Conservation (phyloP, 2,888 invertebrate genomes). For the Azorinus chamasolen region DNA sequence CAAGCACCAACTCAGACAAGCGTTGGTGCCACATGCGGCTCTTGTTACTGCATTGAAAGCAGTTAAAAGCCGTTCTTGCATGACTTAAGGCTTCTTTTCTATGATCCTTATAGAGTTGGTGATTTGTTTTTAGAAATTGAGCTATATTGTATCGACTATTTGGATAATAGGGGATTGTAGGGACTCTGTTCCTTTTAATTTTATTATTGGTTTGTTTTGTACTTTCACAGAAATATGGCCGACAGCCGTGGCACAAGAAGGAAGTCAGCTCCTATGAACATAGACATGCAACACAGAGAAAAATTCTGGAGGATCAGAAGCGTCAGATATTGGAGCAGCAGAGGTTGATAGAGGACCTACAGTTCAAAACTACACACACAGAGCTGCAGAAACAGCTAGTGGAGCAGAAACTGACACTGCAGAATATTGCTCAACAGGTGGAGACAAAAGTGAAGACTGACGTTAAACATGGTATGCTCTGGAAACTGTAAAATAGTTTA, state of each 20-base stretch:
- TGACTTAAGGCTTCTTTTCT: too few species aligned
- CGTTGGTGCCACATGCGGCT: too few species aligned
- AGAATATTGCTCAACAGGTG: constrained; percentile 68
- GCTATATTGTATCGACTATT: too few species aligned
- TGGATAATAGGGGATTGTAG: too few species aligned
- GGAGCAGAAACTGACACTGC: constrained; percentile 69
- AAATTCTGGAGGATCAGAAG: constrained; percentile 82
- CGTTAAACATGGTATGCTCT: neutral
- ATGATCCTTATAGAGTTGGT: too few species aligned
- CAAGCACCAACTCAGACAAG: too few species aligned
- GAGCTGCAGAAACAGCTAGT: constrained; percentile 60
- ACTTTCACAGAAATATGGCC: constrained; percentile 70
- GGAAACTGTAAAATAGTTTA: too few species aligned
- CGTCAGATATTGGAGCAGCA: constrained; percentile 82
- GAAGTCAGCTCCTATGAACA: constrained; percentile 80
- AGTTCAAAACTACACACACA: constrained; percentile 67
- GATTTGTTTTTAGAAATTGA: too few species aligned
- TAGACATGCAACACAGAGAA: constrained; percentile 84
- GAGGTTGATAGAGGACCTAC: constrained; percentile 81
- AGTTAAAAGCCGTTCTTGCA: too few species aligned
- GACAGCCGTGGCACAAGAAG: constrained; percentile 80
- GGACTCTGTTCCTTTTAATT: too few species aligned
- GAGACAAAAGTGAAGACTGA: constrained; percentile 1
- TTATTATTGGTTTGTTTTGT: too few species aligned
- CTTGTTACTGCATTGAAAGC: too few species aligned